A percentile compares a stretch with the other conserved stretches of the same genome.
These are phyloP conservation scores for Colletes gigas DNA, from an alignment of 1,140 invertebrate genomes.

Conservation along the genomic window DNA sequence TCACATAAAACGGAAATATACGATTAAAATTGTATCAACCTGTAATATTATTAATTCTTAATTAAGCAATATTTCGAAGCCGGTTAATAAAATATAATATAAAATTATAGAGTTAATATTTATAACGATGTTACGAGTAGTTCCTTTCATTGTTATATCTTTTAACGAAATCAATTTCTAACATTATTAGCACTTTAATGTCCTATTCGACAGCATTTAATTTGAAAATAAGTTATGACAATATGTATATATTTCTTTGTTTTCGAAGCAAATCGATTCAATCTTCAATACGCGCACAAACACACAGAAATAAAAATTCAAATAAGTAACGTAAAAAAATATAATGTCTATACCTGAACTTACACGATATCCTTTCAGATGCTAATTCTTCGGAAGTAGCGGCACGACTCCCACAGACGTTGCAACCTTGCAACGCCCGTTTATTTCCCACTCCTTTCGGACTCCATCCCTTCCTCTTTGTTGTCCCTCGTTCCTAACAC, in stretches of 20 bases:
- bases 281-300: background rate
- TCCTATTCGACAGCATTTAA: background rate
- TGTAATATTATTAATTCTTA: background rate
- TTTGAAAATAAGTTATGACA: background rate
- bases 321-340: slow-evolving; percentile 17
- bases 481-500: slow-evolving; percentile 7
- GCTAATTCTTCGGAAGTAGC: slow-evolving; percentile 75
- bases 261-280: background rate
- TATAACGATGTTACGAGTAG: background rate
- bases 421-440: slow-evolving; percentile 66
- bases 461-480: slow-evolving; percentile 50
- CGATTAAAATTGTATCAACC: background rate
- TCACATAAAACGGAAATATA: no score
- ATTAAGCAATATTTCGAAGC: background rate
- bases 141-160: background rate
- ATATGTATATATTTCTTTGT: background rate
- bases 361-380: slow-evolving; percentile 72
- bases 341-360: slow-evolving; percentile 72
- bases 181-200: background rate
- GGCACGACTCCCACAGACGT: slow-evolving; percentile 73
- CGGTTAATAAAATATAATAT: background rate
- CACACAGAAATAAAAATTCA: background rate
- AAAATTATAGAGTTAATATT: background rate
- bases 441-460: slow-evolving; percentile 65
- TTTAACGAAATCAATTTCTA: background rate